Evolutionary conservation across 2,888 invertebrate genomes (phyloP).

Genomic region (Aromia moschata): DNA sequence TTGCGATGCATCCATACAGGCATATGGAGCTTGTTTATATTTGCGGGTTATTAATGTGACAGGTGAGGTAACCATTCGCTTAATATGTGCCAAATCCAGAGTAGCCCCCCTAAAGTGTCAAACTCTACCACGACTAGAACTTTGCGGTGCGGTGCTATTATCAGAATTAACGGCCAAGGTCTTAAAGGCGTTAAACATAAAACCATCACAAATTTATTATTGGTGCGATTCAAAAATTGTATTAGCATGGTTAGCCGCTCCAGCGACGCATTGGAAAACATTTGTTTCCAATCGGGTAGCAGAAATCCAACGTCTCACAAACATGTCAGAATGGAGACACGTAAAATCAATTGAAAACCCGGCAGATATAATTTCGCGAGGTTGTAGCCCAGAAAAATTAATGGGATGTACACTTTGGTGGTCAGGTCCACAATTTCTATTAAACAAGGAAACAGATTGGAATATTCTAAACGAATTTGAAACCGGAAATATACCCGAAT

Average conservation of each 20-base stretch:
- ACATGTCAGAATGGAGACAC: slow-evolving; percentile 34
- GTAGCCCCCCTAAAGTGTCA: slow-evolving; percentile 43
- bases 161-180: slow-evolving; percentile 36
- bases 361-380: slow-evolving; percentile 49
- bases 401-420: slow-evolving; percentile 30
- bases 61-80: not conserved
- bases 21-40: slow-evolving; percentile 44
- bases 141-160: slow-evolving; percentile 45
- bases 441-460: too few species aligned
- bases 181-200: slow-evolving; percentile 9
- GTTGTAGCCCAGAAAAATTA: slow-evolving; percentile 24
- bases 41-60: slow-evolving; percentile 18
- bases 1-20: slow-evolving; percentile 42
- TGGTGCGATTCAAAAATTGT: slow-evolving; percentile 51
- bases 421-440: slow-evolving; percentile 25
- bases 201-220: slow-evolving; percentile 21
- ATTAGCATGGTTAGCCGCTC: slow-evolving; percentile 43
- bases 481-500: not conserved
- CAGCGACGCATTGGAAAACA: slow-evolving; percentile 38
- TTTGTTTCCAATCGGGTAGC: slow-evolving; percentile 44
- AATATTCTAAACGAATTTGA: not conserved
- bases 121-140: slow-evolving; percentile 48
- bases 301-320: slow-evolving; percentile 37
- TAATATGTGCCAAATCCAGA: slow-evolving; percentile 40
- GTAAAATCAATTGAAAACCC: slow-evolving; percentile 36